These are phyloP conservation scores for Astreopora myriophthalma DNA, from an alignment of 64 coral and sea anemone species.

Conservation along the genomic window DNA sequence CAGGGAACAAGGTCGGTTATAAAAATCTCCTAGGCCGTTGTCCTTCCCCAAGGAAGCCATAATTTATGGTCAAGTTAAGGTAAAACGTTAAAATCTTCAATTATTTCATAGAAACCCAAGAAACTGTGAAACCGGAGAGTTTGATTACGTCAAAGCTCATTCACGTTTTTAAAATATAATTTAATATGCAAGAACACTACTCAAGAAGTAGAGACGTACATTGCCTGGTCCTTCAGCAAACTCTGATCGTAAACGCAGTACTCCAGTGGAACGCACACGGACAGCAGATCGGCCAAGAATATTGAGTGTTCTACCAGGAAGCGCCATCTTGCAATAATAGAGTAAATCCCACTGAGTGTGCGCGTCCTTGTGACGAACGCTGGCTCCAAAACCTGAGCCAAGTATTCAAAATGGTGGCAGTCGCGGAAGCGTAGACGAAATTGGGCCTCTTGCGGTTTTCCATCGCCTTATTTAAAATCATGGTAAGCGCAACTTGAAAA, in stretches of 20 bases:
- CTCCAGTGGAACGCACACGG: constrained; percentile 74
- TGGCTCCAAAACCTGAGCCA: not conserved
- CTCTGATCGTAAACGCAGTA: constrained; percentile 73
- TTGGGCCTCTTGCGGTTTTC: not conserved
- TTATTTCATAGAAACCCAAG: no score
- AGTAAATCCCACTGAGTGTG: not conserved
- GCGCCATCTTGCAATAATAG: constrained; percentile 75
- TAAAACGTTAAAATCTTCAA: no score
- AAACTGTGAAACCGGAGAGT: no score
- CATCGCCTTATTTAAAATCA: constrained; percentile 7
- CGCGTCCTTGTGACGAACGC: not conserved
- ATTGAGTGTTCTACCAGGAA: constrained; percentile 67
- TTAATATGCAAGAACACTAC: no score
- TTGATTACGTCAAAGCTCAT: not conserved
- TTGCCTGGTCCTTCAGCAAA: constrained; percentile 83
- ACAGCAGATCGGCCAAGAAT: constrained; percentile 95
- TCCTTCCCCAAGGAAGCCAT: no score
- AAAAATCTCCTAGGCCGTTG: no score
- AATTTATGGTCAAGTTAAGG: no score
- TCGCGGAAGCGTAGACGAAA: not conserved
- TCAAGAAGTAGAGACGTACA: no score
- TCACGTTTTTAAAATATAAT: no score
- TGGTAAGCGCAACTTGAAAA: not conserved
- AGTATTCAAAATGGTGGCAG: not conserved
- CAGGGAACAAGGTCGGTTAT: no score